Conservation (phyloP, 53 echinoderm and acorn worm genomes). For the Apostichopus leukothele region DNA sequence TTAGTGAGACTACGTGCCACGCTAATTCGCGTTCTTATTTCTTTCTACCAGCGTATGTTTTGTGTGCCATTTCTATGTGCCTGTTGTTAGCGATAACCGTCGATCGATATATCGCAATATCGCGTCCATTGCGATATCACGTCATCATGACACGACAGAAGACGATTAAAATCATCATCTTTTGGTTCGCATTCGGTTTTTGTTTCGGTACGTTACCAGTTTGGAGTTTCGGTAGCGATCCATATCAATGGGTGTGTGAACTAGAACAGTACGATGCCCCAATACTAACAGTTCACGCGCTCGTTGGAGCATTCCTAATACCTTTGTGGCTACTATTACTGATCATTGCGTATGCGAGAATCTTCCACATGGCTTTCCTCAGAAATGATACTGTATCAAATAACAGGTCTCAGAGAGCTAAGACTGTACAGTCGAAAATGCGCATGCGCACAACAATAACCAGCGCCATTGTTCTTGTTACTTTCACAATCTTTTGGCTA, state of each 20-base stretch:
- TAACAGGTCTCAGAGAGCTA: neutral
- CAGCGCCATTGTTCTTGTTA: neutral
- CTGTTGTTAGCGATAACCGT: slow-evolving; percentile 10
- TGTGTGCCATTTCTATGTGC: neutral
- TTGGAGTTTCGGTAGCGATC: slow-evolving; percentile 17
- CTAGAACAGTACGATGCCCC: slow-evolving; percentile 22
- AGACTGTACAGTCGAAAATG: neutral
- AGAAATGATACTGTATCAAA: neutral
- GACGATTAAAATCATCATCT: neutral
- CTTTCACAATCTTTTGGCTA: neutral
- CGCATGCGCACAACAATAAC: slow-evolving; percentile 13
- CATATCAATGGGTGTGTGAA: slow-evolving; percentile 38
- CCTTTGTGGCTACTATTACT: neutral
- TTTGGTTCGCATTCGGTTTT: neutral
- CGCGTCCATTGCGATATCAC: slow-evolving; percentile 16
- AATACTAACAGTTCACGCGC: neutral
- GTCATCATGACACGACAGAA: slow-evolving; percentile 5
- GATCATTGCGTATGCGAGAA: slow-evolving; percentile 11
- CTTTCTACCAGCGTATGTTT: slow-evolving; percentile 14
- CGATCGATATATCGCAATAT: slow-evolving; percentile 21
- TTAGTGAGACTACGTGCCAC: slow-evolving; percentile 22
- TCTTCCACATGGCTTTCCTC: slow-evolving; percentile 6
- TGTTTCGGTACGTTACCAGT: neutral
- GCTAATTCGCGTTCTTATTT: slow-evolving; percentile 1
- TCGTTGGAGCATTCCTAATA: neutral